phyloP scores from a whole-genome alignment of 1,140 invertebrate genomes.

The Ips nitidus region DNA sequence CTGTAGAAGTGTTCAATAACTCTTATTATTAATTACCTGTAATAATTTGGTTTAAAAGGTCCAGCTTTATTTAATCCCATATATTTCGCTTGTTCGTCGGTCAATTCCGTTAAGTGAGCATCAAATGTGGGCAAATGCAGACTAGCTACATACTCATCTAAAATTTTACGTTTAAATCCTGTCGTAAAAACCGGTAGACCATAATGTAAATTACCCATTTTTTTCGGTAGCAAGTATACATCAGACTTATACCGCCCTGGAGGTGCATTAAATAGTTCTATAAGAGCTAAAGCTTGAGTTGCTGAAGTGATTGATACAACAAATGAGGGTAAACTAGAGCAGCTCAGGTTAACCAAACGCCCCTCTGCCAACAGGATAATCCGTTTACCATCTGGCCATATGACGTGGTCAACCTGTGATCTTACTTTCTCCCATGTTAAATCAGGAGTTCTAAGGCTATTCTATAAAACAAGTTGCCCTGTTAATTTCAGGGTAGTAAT shows the following conservation, averaged over 20 bases:
- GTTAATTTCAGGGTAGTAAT: slow-evolving; percentile 98
- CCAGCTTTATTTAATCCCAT: slow-evolving; percentile 96
- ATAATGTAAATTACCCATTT: slow-evolving; percentile 77
- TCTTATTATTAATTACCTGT: slow-evolving; percentile 64
- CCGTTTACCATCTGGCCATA: slow-evolving; percentile 91
- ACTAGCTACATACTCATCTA: slow-evolving; percentile 96
- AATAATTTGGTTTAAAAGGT: slow-evolving; percentile 98
- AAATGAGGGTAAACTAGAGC: slow-evolving; percentile 96
- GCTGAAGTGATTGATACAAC: slow-evolving; percentile 94
- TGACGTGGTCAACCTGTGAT: slow-evolving; percentile 96
- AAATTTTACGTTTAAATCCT: slow-evolving; percentile 36
- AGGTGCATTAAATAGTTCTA: slow-evolving; percentile 96
- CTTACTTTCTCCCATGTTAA: slow-evolving; percentile 96
- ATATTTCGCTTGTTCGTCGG: slow-evolving; percentile 97
- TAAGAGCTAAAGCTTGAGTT: slow-evolving; percentile 92
- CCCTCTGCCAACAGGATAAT: slow-evolving; percentile 94
- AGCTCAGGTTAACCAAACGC: slow-evolving; percentile 92
- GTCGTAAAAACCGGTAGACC: slow-evolving; percentile 1
- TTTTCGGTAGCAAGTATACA: slow-evolving; percentile 96
- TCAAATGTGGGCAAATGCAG: slow-evolving; percentile 96
- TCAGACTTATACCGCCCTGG: slow-evolving; percentile 93
- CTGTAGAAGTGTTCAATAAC: no score
- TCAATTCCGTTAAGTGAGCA: slow-evolving; percentile 93
- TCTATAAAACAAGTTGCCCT: slow-evolving; percentile 77
- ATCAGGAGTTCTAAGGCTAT: slow-evolving; percentile 89